A percentile compares a stretch with the other conserved stretches of the same genome.
Evolutionary conservation across 2,797 vertebrate genomes (phyloP).

Genomic region (Vultur gryphus): DNA sequence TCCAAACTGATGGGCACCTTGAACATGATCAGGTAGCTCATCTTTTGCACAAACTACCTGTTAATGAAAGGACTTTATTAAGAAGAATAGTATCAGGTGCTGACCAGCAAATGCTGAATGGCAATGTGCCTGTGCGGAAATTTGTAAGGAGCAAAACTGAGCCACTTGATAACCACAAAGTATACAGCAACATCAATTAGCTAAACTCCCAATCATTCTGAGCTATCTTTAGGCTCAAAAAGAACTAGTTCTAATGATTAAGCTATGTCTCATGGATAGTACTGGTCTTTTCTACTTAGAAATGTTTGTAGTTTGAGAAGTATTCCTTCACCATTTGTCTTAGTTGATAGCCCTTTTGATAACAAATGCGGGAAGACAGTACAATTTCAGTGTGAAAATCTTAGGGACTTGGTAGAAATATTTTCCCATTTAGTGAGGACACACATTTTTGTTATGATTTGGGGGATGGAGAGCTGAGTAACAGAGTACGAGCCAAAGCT

Average conservation of each 20-base stretch:
- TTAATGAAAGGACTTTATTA: constrained; percentile 6
- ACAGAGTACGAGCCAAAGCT: not conserved
- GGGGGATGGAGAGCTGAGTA: not conserved
- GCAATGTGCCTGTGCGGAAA: not conserved
- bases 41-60: constrained; percentile 76
- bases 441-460: not conserved
- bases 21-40: constrained; percentile 60
- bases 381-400: not conserved
- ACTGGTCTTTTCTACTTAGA: not conserved
- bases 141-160: not conserved
- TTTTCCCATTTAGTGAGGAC: not conserved
- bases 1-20: constrained; percentile 84
- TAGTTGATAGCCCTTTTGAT: not conserved
- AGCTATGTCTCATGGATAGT: not conserved
- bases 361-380: not conserved
- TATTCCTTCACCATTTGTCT: not conserved
- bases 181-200: not conserved
- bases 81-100: not conserved
- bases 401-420: not conserved
- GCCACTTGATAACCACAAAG: not conserved
- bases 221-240: not conserved
- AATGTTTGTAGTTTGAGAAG: not conserved
- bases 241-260: not conserved
- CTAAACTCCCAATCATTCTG: not conserved
- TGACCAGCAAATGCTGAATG: not conserved